Evolutionary conservation across 2,113 vertebrate genomes (phyloP).

Genomic region (Micronisus gabar): DNA sequence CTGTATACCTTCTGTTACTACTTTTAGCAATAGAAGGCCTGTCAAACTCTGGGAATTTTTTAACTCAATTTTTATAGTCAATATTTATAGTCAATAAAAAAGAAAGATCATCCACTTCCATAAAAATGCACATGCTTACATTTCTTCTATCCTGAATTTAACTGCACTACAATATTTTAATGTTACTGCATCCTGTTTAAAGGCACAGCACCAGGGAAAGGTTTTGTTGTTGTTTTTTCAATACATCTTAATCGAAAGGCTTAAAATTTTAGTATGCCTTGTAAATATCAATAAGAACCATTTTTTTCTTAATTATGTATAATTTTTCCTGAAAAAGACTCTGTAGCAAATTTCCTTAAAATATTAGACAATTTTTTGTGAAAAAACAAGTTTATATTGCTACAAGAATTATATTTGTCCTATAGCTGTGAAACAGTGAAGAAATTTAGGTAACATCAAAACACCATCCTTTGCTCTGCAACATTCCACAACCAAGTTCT

Average conservation of each 20-base stretch:
- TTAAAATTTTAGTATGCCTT: not conserved
- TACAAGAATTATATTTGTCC: constrained; percentile 7
- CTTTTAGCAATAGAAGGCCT: not conserved
- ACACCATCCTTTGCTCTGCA: not conserved
- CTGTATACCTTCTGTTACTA: not conserved
- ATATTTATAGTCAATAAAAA: not conserved
- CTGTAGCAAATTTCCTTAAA: not conserved
- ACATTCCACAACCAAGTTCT: not conserved
- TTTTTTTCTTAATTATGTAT: not conserved
- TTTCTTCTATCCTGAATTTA: not conserved
- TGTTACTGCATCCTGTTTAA: not conserved
- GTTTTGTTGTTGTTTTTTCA: not conserved
- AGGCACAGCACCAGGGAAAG: not conserved
- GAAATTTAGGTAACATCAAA: not conserved
- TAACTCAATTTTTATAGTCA: not conserved
- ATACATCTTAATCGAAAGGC: not conserved
- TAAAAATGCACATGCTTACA: not conserved
- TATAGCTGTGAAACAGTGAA: not conserved
- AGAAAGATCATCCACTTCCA: not conserved
- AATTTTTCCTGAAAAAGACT: not conserved
- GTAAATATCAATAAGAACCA: not conserved
- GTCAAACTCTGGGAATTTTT: not conserved
- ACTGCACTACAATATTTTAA: not conserved
- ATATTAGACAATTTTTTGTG: not conserved
- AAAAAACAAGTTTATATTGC: constrained; percentile 1